Evolutionary conservation across 2,113 vertebrate genomes (phyloP).

Genomic region (Oxyura jamaicensis): DNA sequence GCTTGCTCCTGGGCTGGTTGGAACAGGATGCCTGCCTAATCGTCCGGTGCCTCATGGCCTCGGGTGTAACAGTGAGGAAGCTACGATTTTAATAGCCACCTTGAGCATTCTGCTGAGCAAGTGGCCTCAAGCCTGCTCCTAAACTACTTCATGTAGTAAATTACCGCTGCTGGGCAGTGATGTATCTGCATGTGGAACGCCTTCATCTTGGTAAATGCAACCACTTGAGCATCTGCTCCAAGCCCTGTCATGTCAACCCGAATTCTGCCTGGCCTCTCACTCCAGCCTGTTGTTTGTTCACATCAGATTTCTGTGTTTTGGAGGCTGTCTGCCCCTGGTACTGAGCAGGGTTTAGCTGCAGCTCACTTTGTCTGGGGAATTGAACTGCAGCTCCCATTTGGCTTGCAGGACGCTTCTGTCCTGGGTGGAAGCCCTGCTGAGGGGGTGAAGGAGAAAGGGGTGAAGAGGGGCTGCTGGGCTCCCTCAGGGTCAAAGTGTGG

Average conservation of each 20-base stretch:
- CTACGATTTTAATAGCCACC: background rate
- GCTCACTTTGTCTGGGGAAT: background rate
- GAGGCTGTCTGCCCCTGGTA: background rate
- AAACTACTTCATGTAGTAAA: background rate
- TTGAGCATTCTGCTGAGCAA: background rate
- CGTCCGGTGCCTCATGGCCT: background rate
- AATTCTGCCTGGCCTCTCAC: background rate
- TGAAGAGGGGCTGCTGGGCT: background rate
- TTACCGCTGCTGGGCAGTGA: background rate
- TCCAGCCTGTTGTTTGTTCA: background rate
- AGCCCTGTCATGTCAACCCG: background rate
- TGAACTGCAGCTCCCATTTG: background rate
- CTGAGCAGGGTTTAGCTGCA: background rate
- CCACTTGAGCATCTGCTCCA: background rate
- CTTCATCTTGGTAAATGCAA: background rate
- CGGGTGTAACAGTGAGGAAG: background rate
- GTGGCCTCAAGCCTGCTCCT: background rate
- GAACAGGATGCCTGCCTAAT: background rate
- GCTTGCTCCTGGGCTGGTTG: background rate
- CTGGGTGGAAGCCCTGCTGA: background rate
- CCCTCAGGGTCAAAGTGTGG: background rate
- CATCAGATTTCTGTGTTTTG: background rate
- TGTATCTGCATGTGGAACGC: background rate
- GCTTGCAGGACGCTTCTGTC: rapidly evolving
- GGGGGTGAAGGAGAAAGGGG: background rate